A percentile compares a stretch with the other conserved stretches of the same genome.
Conservation (phyloP, 2,113 vertebrate genomes). For the Gulo gulo region DNA sequence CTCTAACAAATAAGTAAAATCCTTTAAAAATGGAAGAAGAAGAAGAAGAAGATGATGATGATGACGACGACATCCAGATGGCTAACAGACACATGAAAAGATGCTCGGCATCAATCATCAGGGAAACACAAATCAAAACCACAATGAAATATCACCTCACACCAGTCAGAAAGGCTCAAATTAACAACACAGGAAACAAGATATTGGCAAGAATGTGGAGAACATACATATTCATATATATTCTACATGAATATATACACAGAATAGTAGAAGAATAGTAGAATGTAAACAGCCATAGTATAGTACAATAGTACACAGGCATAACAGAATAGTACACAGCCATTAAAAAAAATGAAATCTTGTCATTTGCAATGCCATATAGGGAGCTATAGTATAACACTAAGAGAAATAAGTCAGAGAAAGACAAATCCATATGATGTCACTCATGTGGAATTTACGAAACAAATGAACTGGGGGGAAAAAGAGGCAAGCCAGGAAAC, state of each 20-base stretch:
- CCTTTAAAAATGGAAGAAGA: too few relatives aligned
- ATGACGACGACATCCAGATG: neutral
- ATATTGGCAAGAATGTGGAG: neutral
- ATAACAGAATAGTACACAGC: neutral
- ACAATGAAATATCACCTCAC: neutral
- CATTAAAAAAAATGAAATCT: neutral
- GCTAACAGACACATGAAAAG: neutral
- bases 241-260: too few relatives aligned
- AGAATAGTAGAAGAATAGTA: too few relatives aligned
- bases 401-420: neutral
- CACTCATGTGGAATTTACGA: neutral
- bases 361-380: neutral
- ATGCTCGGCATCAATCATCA: neutral
- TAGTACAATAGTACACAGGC: too few relatives aligned
- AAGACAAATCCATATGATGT: neutral
- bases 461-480: neutral
- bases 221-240: too few relatives aligned
- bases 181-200: neutral
- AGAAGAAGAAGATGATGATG: too few relatives aligned
- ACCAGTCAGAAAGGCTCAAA: neutral
- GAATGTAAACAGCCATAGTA: too few relatives aligned
- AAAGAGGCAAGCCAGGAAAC: neutral
- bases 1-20: too few relatives aligned
- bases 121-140: neutral
- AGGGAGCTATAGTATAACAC: neutral